Evolutionary conservation across 1,140 invertebrate species (phyloP), one percentile per base, ranked within the genome.

Genomic region (Brachionus koreanus): DNA sequence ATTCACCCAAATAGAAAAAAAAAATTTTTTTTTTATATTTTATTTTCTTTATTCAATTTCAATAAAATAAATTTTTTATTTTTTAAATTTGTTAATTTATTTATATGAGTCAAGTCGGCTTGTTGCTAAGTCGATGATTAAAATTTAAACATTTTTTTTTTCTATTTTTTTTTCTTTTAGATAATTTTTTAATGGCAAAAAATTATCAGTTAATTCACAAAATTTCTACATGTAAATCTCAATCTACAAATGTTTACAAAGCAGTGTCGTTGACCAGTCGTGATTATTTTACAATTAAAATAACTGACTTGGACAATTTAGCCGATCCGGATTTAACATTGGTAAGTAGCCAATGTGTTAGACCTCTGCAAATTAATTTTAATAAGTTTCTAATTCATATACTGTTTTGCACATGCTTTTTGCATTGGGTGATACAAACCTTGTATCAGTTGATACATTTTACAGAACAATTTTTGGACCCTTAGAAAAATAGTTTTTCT

Each of bases 201-300:
- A 74, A 74, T 46, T 74, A 35, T 74, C 69, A 74, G 43, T 46
- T 74, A 74, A 25, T 74, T 19, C 69, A 74, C n/a, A 74, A 39
- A 74, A 74, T 74, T 5, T 46, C 25, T 74, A 25, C 16, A 46
- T 25, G 25, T 29, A 74, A 46, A 74, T 25, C n/a, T 13, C 69
- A 74, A 46, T 74, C 69, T 9, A 46, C 37, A 25, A 74, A 74
- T 74, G 42, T 46, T 13, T 74, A 35, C 25, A 33, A 42, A 23
- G 69, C 69, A 1, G 25, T 74, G 6, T 46, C 6, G 6, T 29
- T 74, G 10, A 39, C 69, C 3, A 74, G 25, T 23, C n/a, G 69
- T 7, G 69, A 74, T 9, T 74, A 49, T 74, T 46, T 46, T 74
- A 74, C 69, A 7, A 19, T 74, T 49, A 74, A 74, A 74, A 74